These are phyloP conservation scores for Hyaena hyaena DNA, from an alignment of 2,113 vertebrate species.

Conservation along the genomic window DNA sequence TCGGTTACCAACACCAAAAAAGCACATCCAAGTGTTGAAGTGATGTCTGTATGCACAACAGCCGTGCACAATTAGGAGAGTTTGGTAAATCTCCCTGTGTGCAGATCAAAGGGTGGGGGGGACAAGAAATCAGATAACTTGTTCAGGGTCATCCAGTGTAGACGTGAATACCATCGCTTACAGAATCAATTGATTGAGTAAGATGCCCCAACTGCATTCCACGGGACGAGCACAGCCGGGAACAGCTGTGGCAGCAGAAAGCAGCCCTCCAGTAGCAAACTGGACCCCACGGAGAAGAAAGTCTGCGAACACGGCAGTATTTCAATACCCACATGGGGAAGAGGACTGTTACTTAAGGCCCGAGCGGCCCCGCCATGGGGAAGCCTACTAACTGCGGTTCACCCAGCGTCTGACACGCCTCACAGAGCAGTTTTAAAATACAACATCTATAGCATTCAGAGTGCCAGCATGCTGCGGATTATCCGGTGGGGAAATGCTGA, in stretches of 20 bases:
- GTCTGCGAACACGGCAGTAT: fast-evolving
- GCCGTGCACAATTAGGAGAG: background rate
- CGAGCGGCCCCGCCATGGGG: background rate
- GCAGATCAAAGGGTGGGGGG: background rate
- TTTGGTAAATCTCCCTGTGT: background rate
- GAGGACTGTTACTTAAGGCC: background rate
- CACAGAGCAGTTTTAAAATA: background rate
- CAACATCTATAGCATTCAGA: background rate
- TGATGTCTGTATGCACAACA: background rate
- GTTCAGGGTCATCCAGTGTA: background rate
- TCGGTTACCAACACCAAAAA: background rate
- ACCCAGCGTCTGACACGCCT: background rate
- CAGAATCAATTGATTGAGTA: too few species aligned
- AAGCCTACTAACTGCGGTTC: background rate
- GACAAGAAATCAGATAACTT: background rate
- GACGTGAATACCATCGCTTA: background rate
- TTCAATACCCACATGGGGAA: background rate
- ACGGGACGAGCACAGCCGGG: fast-evolving
- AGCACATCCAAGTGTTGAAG: background rate
- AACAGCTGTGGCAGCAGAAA: too few species aligned
- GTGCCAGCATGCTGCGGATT: background rate
- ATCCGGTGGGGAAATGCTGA: background rate
- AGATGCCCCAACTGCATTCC: background rate
- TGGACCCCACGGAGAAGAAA: background rate
- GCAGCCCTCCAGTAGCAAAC: fast-evolving